phyloP scores from a whole-genome alignment of 53 echinoderm and acorn worm genomes.

The Holothuria leucospilota region DNA sequence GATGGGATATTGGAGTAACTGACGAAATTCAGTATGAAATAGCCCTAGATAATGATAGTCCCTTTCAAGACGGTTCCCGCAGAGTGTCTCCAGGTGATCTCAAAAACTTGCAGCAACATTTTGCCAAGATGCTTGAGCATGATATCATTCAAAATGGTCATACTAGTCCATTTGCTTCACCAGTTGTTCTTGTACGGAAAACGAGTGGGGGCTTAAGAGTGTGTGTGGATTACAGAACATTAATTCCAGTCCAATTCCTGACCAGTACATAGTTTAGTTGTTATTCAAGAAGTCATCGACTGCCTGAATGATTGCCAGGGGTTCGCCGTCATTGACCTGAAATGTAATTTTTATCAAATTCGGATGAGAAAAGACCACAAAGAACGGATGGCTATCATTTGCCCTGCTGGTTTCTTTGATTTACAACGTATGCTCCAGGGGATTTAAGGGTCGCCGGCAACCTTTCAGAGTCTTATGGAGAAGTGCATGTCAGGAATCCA shows the following conservation, averaged over 20 bases:
- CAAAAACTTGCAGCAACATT: constrained; percentile 47
- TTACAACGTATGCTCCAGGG: constrained; percentile 62
- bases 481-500: constrained; percentile 65
- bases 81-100: constrained; percentile 61
- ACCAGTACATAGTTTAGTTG: constrained; percentile 65
- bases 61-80: constrained; percentile 55
- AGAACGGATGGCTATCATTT: constrained; percentile 64
- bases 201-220: constrained; percentile 49
- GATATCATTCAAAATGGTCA: constrained; percentile 56
- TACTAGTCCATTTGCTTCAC: constrained; percentile 35
- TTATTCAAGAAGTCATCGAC: constrained; percentile 63
- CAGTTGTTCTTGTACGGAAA: constrained; percentile 36
- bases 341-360: constrained; percentile 65
- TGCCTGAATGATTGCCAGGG: constrained; percentile 55
- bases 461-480: constrained; percentile 65
- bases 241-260: constrained; percentile 57
- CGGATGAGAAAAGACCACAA: constrained; percentile 55
- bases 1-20: constrained; percentile 60
- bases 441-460: constrained; percentile 53
- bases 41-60: constrained; percentile 34
- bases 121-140: constrained; percentile 51
- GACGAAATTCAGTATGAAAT: neutral
- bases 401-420: constrained; percentile 61
- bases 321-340: constrained; percentile 66
- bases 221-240: constrained; percentile 63